These are phyloP conservation scores for Melanotaenia nigrans DNA, from an alignment of 2,797 vertebrate species.

Conservation along the genomic window DNA sequence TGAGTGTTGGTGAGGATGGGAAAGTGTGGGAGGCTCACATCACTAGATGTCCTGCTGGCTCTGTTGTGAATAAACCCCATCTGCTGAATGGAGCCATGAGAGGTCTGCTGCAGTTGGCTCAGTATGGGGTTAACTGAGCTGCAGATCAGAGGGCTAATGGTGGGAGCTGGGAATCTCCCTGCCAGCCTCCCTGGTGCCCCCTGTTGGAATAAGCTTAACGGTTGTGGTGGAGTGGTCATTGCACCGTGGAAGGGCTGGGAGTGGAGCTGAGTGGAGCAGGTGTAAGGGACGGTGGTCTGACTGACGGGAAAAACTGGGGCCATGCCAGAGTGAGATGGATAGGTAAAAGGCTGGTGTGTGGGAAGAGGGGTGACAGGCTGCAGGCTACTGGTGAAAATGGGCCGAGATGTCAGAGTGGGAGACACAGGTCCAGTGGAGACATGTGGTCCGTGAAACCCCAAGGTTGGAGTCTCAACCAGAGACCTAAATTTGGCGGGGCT, in stretches of 20 bases:
- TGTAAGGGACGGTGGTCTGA: conserved; percentile 70
- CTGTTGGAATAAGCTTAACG: conserved; percentile 83
- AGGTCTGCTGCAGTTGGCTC: conserved; percentile 83
- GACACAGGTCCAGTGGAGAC: conserved; percentile 48
- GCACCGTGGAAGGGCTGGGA: conserved; percentile 72
- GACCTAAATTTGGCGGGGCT: conserved; percentile 76
- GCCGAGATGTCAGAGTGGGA: conserved; percentile 66
- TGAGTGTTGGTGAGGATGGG: conserved; percentile 81
- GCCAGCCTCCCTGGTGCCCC: conserved; percentile 72
- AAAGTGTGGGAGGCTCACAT: conserved; percentile 77
- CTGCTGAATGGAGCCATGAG: conserved; percentile 71
- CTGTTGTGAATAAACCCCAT: conserved; percentile 75
- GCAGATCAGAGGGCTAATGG: conserved; percentile 83
- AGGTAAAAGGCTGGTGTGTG: conserved; percentile 53
- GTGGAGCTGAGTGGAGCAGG: conserved; percentile 80
- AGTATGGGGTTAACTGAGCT: conserved; percentile 83
- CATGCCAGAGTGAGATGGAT: conserved; percentile 60
- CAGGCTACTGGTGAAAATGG: conserved; percentile 75
- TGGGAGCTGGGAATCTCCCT: conserved; percentile 69
- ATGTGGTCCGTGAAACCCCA: conserved; percentile 85
- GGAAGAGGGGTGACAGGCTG: conserved; percentile 59
- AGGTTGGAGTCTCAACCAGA: conserved; percentile 83
- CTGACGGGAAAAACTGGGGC: conserved; percentile 66
- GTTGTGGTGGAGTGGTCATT: conserved; percentile 70
- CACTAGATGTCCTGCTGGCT: conserved; percentile 74